phyloP scores from a whole-genome alignment of 1,140 invertebrate genomes.

The Medauroidea extradentata region DNA sequence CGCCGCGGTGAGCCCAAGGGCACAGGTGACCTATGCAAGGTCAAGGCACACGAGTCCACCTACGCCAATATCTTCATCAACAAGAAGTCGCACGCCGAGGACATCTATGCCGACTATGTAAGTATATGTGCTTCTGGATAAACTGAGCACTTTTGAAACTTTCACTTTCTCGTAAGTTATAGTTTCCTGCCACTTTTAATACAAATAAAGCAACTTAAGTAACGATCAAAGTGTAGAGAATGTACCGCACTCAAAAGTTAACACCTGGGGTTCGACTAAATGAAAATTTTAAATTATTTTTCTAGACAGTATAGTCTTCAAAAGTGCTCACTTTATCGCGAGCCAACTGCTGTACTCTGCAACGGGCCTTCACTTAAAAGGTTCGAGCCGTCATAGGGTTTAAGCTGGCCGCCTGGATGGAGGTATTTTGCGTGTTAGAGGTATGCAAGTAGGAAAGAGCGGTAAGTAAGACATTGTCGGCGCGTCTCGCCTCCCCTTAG shows the following conservation, averaged over 20 bases:
- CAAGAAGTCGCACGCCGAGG: constrained; percentile 61
- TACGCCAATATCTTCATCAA: constrained; percentile 67
- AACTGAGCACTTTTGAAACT: too few species aligned
- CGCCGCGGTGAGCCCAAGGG: constrained; percentile 73
- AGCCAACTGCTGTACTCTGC: not conserved
- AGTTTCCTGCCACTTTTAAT: too few species aligned
- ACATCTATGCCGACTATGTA: constrained; percentile 78
- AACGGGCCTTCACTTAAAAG: not conserved
- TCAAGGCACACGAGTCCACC: constrained; percentile 73
- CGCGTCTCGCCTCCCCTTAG: too few species aligned
- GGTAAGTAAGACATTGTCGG: too few species aligned
- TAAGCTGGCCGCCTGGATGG: not conserved
- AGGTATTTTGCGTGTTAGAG: not conserved
- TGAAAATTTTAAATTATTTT: not conserved
- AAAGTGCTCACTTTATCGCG: too few species aligned
- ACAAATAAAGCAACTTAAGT: too few species aligned
- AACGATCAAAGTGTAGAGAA: too few species aligned
- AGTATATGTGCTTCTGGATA: too few species aligned
- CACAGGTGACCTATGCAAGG: constrained; percentile 77
- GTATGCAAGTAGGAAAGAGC: not conserved
- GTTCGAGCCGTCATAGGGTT: not conserved
- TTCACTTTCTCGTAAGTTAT: too few species aligned
- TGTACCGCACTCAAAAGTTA: too few species aligned
- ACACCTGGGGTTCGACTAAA: not conserved
- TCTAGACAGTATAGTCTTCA: too few species aligned